phyloP scores from a whole-genome alignment of 2,113 vertebrate species.

The Embiotoca jacksoni region DNA sequence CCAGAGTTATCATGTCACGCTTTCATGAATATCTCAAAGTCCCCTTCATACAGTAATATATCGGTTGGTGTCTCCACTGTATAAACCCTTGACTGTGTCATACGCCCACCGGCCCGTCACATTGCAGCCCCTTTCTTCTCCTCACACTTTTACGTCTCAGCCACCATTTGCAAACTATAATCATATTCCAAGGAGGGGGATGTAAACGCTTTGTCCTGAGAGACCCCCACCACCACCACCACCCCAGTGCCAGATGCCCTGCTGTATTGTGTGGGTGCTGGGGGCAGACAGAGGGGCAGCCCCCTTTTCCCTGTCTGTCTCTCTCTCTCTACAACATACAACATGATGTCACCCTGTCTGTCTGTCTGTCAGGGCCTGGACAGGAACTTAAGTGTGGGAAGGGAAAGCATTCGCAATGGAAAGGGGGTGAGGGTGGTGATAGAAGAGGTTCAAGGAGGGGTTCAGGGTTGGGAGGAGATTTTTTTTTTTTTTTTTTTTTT shows the following conservation, averaged over 20 bases:
- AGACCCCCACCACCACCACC: constrained; percentile 45
- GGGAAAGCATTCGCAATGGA: constrained; percentile 36
- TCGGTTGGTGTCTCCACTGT: constrained; percentile 4
- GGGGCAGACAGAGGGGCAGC: constrained; percentile 48
- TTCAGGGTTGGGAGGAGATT: constrained; percentile 7
- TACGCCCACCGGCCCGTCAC: not conserved
- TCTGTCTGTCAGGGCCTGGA: constrained; percentile 71
- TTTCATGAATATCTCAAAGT: not conserved
- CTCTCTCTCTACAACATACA: constrained; percentile 55
- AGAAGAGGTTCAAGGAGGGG: constrained; percentile 58
- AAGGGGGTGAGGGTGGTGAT: not conserved
- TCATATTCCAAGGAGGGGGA: constrained; percentile 75
- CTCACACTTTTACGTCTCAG: constrained; percentile 46
- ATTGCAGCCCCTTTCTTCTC: constrained; percentile 31
- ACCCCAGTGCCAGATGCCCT: constrained; percentile 79
- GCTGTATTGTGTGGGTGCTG: constrained; percentile 77
- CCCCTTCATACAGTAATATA: not conserved
- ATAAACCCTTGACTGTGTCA: constrained; percentile 33
- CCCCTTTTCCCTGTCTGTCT: constrained; percentile 11
- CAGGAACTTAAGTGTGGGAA: constrained; percentile 78
- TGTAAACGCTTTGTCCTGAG: constrained; percentile 76
- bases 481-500: not conserved
- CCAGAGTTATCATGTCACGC: no score
- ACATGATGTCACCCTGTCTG: constrained; percentile 76
- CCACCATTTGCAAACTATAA: constrained; percentile 75